Evolutionary conservation across 92 coral and sea anemone genomes (phyloP).

Genomic region (Palythoa grandiflora): DNA sequence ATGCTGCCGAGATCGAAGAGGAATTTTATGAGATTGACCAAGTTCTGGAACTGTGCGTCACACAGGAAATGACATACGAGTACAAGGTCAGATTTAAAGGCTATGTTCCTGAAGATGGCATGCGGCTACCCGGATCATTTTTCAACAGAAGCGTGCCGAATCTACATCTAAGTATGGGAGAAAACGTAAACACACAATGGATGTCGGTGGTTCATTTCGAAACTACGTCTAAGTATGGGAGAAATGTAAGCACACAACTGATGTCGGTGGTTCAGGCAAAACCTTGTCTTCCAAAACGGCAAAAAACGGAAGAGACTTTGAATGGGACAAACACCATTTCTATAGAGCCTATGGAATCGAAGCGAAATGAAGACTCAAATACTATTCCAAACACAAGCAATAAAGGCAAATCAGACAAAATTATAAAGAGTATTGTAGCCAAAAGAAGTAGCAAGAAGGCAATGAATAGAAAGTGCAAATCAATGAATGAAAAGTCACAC

Average conservation of each 20-base stretch:
- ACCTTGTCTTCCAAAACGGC: not conserved
- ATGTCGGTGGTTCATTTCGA: not conserved
- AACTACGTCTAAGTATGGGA: not conserved
- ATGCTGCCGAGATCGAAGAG: slow-evolving; percentile 31
- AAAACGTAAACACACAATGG: not conserved
- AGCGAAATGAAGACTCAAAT: not conserved
- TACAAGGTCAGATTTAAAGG: slow-evolving; percentile 66
- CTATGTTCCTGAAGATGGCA: slow-evolving; percentile 63
- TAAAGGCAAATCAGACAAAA: not conserved
- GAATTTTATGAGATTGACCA: slow-evolving; percentile 64
- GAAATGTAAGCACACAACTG: slow-evolving; percentile 3
- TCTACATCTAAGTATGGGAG: not conserved
- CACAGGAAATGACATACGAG: slow-evolving; percentile 28
- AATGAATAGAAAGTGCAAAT: not conserved
- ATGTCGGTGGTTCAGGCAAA: not conserved
- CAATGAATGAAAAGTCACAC: not conserved
- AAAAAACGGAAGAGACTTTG: not conserved
- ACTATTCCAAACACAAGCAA: not conserved
- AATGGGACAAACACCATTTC: not conserved
- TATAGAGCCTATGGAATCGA: not conserved
- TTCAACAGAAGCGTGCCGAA: slow-evolving; percentile 54
- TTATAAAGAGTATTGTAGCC: not conserved
- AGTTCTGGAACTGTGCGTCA: slow-evolving; percentile 44
- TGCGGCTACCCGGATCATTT: slow-evolving; percentile 65
- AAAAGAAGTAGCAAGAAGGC: slow-evolving; percentile 4